phyloP scores from a whole-genome alignment of 2,113 vertebrate genomes.

The Capreolus pygargus region DNA sequence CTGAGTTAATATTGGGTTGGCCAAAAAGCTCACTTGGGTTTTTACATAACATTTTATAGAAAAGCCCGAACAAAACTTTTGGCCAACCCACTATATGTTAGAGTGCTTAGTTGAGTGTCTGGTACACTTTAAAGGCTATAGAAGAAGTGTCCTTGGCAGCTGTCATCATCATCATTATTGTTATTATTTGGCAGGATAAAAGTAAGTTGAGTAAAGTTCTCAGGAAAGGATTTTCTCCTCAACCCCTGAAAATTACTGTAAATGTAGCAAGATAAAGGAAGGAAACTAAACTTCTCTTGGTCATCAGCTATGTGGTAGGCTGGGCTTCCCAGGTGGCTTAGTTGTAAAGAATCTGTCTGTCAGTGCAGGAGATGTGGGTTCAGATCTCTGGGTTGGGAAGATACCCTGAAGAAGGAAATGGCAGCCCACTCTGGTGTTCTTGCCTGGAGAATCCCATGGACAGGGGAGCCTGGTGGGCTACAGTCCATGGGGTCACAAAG shows the following conservation, averaged over 20 bases:
- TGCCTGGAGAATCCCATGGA: not conserved
- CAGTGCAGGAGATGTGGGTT: not conserved
- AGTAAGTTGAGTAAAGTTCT: constrained; percentile 15
- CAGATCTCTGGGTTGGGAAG: not conserved
- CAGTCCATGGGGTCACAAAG: not conserved
- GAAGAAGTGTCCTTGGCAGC: not conserved
- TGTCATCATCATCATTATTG: not conserved
- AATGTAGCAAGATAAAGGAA: not conserved
- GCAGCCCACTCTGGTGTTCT: not conserved
- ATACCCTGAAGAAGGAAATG: not conserved
- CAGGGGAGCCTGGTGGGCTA: not conserved
- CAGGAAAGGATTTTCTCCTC: constrained; percentile 21
- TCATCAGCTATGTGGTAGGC: not conserved
- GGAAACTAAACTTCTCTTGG: not conserved
- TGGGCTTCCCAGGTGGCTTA: not conserved
- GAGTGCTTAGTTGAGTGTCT: not conserved
- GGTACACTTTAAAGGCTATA: not conserved
- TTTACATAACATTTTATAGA: not conserved
- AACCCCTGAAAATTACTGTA: constrained; percentile 2
- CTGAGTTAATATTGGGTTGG: not conserved
- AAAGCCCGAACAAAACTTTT: not conserved
- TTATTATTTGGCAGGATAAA: not conserved
- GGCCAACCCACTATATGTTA: not conserved
- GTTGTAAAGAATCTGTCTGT: not conserved
- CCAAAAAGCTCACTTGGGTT: not conserved